Base-by-base conservation (phyloP, 2,113 vertebrate species). In the Brachyhypopomus occidentalis region DNA sequence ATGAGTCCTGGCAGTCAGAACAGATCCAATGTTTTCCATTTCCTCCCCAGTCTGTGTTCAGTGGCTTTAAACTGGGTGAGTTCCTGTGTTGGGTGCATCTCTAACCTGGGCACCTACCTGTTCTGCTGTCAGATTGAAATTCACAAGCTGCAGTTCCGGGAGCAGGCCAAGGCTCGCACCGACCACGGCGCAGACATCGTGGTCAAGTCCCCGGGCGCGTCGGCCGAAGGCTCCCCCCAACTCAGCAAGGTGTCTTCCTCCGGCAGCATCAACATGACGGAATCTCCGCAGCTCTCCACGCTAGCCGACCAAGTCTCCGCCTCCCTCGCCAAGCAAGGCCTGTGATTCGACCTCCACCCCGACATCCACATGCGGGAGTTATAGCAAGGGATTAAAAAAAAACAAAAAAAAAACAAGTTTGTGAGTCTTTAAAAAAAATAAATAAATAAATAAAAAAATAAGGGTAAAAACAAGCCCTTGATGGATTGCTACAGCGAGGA, bases 201-300 rank as follows among this genome's bases (percentile, higher is more conserved):
- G 17, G 82, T 72, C 34, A 5, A 82, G 62, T 87, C 89, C 75
- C 71, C 83, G 22, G 67, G 69, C 64, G 22, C 76, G 87, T 96
- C 95, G 0, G 92, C 90, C 63, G 95, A 96, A 17, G 93, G 93
- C 25, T 96, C 96, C 56, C 95, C 96, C 0, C 92, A 88, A 64
- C 96, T 96, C 84, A 97, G 96, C 94, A 97, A 97, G n/a, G 94
- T 96, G 75, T 97, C 96, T 85, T 97, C 96, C 85, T 94, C 92
- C 0, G 95, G 96, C 90, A 98, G 96, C 92, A 94, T 96, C 90
- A 93, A 97, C 80, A 91, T 95, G 93, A 93, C 92, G 79, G 96
- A 96, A 90, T 94, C 96, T 59, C 93, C 96, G 0, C 95, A 97
- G 89, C 95, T 97, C 0, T 92, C 96, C 91, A 95, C 93, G 2